These are phyloP conservation scores for Alaudala cheleensis DNA, from an alignment of 2,113 vertebrate genomes.

Conservation along the genomic window DNA sequence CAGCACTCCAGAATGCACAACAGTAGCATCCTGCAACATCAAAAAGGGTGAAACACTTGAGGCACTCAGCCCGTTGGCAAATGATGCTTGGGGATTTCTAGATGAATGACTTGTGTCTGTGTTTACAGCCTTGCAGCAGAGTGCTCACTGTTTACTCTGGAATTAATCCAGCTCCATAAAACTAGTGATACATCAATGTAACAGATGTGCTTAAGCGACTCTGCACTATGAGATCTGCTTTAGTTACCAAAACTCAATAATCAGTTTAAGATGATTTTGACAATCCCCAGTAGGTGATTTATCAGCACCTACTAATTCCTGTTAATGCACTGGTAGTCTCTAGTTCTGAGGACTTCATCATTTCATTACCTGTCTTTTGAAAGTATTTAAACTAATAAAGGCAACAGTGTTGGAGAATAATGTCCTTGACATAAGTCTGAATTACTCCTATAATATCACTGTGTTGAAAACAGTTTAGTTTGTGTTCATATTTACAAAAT, in stretches of 20 bases:
- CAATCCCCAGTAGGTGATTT: neutral
- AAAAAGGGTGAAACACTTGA: neutral
- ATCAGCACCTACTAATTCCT: neutral
- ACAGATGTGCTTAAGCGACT: constrained; percentile 38
- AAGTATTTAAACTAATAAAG: neutral
- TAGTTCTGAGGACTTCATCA: neutral
- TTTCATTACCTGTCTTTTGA: neutral
- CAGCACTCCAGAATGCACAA: neutral
- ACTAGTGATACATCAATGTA: constrained; percentile 46
- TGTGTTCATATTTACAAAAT: neutral
- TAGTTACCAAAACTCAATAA: neutral
- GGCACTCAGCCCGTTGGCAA: constrained; percentile 1
- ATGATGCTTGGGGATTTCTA: neutral
- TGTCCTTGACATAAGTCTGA: neutral
- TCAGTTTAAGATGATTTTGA: neutral
- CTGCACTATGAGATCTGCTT: neutral
- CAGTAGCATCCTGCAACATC: neutral
- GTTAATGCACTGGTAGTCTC: neutral
- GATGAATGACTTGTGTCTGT: neutral
- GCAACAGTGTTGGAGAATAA: neutral
- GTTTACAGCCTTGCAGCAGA: constrained; percentile 50
- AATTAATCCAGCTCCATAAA: constrained; percentile 69
- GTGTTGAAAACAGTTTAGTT: neutral
- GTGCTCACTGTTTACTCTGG: constrained; percentile 66
- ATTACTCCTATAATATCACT: neutral